These are phyloP conservation scores for Trinorchestia longiramus DNA, from an alignment of 1,140 invertebrate species.

Conservation along the genomic window DNA sequence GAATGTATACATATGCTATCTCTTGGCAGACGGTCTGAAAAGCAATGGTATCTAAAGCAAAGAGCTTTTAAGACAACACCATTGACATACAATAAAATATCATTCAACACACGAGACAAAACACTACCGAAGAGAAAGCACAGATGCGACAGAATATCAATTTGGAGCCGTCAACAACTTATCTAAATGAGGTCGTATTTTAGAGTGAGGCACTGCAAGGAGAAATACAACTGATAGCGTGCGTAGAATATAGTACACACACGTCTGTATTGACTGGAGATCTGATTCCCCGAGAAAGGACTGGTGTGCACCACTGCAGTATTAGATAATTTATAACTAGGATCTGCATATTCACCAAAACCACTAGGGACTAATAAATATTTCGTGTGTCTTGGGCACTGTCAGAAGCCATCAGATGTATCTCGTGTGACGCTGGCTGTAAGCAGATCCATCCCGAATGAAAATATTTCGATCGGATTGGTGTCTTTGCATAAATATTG, in stretches of 20 bases:
- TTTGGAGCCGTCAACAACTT: not conserved
- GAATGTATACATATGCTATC: not conserved
- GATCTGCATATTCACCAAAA: not conserved
- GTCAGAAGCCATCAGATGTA: not conserved
- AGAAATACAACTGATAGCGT: not conserved
- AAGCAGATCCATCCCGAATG: not conserved
- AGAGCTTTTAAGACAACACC: not conserved
- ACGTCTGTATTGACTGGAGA: not conserved
- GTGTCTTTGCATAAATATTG: not conserved
- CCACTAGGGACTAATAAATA: not conserved
- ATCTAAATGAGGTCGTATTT: conserved; percentile 47
- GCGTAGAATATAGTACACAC: not conserved
- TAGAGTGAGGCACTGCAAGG: not conserved
- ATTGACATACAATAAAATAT: not conserved
- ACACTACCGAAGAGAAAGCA: not conserved
- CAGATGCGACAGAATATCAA: conserved; percentile 5
- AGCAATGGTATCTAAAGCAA: not conserved
- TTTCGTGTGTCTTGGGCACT: not conserved
- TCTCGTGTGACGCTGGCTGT: not conserved
- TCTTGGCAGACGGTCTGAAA: not conserved
- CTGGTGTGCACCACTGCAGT: not conserved
- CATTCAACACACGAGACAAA: not conserved
- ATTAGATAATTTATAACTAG: not conserved
- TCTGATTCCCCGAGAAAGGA: not conserved
- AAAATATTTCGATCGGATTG: not conserved